These are phyloP conservation scores for Limnodromus scolopaceus DNA, from an alignment of 2,797 vertebrate species.

Conservation along the genomic window DNA sequence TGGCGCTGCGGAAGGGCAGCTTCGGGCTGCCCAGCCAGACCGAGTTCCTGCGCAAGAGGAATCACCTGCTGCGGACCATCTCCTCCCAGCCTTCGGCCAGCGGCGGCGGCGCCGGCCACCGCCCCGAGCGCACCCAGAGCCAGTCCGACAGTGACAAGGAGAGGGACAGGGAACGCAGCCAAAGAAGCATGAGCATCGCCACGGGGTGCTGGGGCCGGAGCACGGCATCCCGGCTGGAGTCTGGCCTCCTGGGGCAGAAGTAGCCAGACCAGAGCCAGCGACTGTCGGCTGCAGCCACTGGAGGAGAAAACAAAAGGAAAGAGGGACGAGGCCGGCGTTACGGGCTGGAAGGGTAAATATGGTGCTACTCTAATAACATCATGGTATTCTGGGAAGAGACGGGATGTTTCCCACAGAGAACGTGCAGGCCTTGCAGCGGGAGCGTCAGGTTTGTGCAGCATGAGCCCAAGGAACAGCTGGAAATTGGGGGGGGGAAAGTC, in stretches of 20 bases:
- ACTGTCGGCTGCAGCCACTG: background rate
- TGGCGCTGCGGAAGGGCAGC: constrained; percentile 95
- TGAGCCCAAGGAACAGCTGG: constrained; percentile 34
- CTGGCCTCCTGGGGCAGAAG: constrained; percentile 85
- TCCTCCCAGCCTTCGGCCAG: constrained; percentile 83
- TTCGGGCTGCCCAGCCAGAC: constrained; percentile 89
- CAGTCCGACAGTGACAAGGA: constrained; percentile 88
- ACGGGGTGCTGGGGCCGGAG: constrained; percentile 93
- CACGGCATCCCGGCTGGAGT: constrained; percentile 83
- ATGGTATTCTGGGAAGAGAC: constrained; percentile 35
- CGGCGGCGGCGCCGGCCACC: constrained; percentile 56
- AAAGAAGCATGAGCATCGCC: constrained; percentile 93
- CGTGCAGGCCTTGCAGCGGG: constrained; percentile 62
- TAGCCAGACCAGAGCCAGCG: constrained; percentile 55
- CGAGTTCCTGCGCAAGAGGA: constrained; percentile 94
- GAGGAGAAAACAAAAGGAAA: constrained; percentile 18
- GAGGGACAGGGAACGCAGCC: constrained; percentile 84
- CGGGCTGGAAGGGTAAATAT: constrained; percentile 74
- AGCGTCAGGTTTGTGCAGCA: constrained; percentile 18
- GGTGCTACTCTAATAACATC: constrained; percentile 81
- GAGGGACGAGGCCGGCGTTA: constrained; percentile 11
- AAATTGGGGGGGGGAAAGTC: background rate
- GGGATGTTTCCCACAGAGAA: constrained; percentile 4
- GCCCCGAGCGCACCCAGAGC: constrained; percentile 87
- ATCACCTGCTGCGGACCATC: constrained; percentile 94